Evolutionary conservation across 1,140 invertebrate genomes (phyloP).

Genomic region (Sitophilus oryzae): DNA sequence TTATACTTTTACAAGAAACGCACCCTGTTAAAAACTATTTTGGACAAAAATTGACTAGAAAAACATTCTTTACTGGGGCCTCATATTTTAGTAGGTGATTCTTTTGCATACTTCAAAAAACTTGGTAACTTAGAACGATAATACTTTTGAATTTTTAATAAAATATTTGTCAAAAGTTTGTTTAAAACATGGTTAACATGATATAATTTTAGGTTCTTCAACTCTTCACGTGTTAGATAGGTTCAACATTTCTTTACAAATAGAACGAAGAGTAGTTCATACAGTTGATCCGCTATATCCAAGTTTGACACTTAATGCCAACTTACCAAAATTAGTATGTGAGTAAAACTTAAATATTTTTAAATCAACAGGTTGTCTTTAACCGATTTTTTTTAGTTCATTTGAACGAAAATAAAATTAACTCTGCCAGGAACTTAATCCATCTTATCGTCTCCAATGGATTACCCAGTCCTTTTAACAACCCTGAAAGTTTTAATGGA

Average conservation of each 20-base stretch:
- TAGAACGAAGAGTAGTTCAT: conserved; percentile 73
- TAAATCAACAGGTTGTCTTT: not conserved
- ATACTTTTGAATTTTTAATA: too few relatives aligned
- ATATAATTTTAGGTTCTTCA: conserved; percentile 52
- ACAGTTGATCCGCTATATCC: conserved; percentile 83
- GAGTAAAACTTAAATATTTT: conserved; percentile 46
- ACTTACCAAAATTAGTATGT: conserved; percentile 67
- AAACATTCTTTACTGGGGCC: too few relatives aligned
- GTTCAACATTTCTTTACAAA: conserved; percentile 82
- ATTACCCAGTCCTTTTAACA: conserved; percentile 47
- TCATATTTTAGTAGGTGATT: too few relatives aligned
- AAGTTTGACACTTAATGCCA: conserved; percentile 72
- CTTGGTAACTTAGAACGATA: too few relatives aligned
- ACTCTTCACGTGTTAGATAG: conserved; percentile 82
- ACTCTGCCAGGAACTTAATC: conserved; percentile 49
- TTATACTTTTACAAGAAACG: too few relatives aligned
- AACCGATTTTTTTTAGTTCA: conserved; percentile 57
- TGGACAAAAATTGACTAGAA: too few relatives aligned
- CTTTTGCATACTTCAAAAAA: too few relatives aligned
- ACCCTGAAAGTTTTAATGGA: conserved; percentile 10
- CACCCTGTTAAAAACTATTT: too few relatives aligned
- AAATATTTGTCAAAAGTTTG: too few relatives aligned
- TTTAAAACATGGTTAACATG: too few relatives aligned
- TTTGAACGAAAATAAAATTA: conserved; percentile 82
- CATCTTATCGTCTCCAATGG: conserved; percentile 43